phyloP scores from a whole-genome alignment of 2,113 vertebrate species.

The Perca fluviatilis region DNA sequence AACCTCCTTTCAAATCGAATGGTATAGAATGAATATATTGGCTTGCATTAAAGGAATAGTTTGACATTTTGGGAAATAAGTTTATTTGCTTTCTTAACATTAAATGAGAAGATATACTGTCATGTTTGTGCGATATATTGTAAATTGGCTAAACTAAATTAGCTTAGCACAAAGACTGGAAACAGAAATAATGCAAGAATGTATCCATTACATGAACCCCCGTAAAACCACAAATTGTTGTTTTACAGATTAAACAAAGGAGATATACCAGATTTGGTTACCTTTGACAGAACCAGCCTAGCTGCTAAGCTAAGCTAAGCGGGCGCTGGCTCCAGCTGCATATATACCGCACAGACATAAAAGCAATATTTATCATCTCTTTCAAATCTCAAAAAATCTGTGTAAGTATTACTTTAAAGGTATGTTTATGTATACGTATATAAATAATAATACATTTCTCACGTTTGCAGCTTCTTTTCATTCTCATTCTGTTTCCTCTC shows the following conservation, averaged over 20 bases:
- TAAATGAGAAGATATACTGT: not conserved
- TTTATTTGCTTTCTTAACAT: not conserved
- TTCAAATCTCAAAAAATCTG: not conserved
- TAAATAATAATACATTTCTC: not conserved
- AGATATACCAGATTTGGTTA: not conserved
- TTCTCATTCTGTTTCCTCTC: slow-evolving; percentile 6
- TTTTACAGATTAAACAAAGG: not conserved
- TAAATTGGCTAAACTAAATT: not conserved
- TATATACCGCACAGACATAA: not conserved
- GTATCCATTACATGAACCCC: not conserved
- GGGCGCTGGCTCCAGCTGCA: not conserved
- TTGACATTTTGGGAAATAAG: not conserved
- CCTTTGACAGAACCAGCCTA: not conserved
- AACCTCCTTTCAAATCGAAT: not conserved
- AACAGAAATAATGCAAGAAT: not conserved
- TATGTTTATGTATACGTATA: not conserved
- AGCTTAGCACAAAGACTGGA: not conserved
- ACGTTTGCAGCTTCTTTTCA: not conserved
- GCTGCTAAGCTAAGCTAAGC: not conserved
- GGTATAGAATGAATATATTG: not conserved
- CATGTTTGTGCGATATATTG: not conserved
- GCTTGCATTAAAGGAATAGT: not conserved
- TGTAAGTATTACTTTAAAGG: not conserved
- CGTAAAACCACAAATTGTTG: no score
- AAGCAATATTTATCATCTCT: not conserved